A percentile compares a stretch with the other conserved stretches of the same genome.
These are phyloP conservation scores for Petaurus breviceps DNA, from an alignment of 2,113 vertebrate genomes.

Conservation along the genomic window DNA sequence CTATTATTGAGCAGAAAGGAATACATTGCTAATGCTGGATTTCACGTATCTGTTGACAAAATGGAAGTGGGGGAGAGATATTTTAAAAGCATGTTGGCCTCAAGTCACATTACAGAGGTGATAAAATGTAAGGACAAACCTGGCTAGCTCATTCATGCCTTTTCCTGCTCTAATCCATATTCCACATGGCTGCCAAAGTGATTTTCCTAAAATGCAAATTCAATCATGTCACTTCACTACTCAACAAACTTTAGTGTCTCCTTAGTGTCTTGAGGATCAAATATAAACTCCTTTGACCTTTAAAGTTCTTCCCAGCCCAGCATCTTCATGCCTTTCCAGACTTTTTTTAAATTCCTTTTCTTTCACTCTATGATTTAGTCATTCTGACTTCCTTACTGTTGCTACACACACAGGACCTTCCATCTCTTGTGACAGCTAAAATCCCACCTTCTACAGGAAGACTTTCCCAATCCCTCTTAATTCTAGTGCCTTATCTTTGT, in stretches of 20 bases:
- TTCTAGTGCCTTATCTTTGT: neutral
- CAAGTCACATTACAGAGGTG: neutral
- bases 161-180: neutral
- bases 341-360: neutral
- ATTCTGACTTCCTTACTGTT: neutral
- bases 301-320: neutral
- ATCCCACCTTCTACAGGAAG: neutral
- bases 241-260: neutral
- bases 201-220: neutral
- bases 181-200: neutral
- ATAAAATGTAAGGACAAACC: neutral
- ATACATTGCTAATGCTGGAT: neutral
- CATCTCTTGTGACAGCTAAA: neutral
- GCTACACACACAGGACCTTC: neutral
- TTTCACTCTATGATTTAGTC: neutral
- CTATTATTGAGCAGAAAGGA: neutral
- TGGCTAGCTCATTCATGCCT: neutral
- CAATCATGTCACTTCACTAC: neutral
- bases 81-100: neutral
- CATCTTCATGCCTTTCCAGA: neutral
- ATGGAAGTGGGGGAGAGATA: neutral
- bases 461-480: neutral
- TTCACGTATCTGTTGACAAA: neutral
- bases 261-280: neutral
- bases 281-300: neutral